Percentiles rank a stretch among this genome's conserved stretches.
Conservation (phyloP, 2,888 invertebrate genomes). For the Clusia tigrina region DNA sequence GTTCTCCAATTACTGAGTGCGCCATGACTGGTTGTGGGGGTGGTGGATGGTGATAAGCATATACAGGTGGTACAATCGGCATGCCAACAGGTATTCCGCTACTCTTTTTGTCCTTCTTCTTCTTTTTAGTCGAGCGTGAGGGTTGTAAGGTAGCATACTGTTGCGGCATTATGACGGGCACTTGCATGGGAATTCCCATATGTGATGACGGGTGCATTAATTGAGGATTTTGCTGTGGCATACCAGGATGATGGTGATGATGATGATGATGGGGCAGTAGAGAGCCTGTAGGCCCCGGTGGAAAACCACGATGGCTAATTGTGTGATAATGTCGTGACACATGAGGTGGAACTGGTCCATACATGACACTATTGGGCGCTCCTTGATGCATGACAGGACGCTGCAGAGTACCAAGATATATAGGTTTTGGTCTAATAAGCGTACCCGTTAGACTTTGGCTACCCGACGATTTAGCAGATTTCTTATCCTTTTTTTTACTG, state of each 20-base stretch:
- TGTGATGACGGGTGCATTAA: conserved; percentile 57
- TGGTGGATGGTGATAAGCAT: conserved; percentile 63
- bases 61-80: conserved; percentile 67
- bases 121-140: conserved; percentile 69
- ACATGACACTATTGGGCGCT: conserved; percentile 61
- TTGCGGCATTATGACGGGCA: conserved; percentile 67
- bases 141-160: conserved; percentile 73
- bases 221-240: conserved; percentile 46
- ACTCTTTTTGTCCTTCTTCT: conserved; percentile 64
- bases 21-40: conserved; percentile 64
- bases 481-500: conserved; percentile 69
- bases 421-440: conserved; percentile 63
- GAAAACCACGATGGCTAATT: conserved; percentile 65
- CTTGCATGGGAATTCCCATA: conserved; percentile 60
- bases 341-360: conserved; percentile 54
- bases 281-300: conserved; percentile 46
- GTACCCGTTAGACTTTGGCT: conserved; percentile 65
- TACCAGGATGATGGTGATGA: conserved; percentile 32
- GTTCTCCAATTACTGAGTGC: conserved; percentile 71
- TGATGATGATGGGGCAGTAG: conserved; percentile 48
- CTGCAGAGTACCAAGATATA: conserved; percentile 59
- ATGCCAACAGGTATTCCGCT: conserved; percentile 64
- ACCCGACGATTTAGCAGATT: conserved; percentile 58
- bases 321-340: conserved; percentile 66
- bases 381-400: conserved; percentile 51